Percentiles rank a stretch among this genome's conserved stretches.
Evolutionary conservation across 2,113 vertebrate genomes (phyloP).

Genomic region (Machaerirhynchus nigripectus): DNA sequence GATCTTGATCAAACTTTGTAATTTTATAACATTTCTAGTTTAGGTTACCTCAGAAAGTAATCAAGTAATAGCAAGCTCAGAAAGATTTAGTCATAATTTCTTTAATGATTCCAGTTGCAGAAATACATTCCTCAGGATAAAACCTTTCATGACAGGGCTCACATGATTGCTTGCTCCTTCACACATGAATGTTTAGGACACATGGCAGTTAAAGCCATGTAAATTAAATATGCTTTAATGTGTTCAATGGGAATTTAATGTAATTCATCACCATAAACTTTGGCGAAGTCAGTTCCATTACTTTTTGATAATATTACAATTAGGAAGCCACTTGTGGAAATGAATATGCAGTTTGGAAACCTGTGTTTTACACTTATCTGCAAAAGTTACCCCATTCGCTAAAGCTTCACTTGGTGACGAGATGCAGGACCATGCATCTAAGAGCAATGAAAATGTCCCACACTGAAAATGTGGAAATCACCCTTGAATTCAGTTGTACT

Average conservation of each 20-base stretch:
- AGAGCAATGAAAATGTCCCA: not conserved
- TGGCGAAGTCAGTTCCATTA: not conserved
- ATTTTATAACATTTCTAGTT: not conserved
- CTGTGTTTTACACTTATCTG: not conserved
- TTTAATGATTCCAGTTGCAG: not conserved
- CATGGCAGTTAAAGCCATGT: not conserved
- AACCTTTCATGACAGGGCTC: not conserved
- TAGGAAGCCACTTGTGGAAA: not conserved
- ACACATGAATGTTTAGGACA: not conserved
- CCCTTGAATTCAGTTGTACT: not conserved
- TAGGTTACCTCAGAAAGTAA: not conserved
- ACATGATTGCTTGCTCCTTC: not conserved
- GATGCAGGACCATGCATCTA: not conserved
- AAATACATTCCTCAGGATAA: not conserved
- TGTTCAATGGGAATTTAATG: not conserved
- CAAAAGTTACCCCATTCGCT: not conserved
- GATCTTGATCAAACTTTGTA: not conserved
- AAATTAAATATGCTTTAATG: not conserved
- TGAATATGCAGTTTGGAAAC: not conserved
- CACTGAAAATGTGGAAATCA: not conserved
- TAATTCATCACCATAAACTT: not conserved
- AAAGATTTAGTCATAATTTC: not conserved
- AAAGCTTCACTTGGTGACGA: not conserved
- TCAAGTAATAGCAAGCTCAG: not conserved
- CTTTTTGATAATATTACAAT: not conserved